Base-by-base conservation (phyloP, 2,888 invertebrate genomes). In the Eristalis intricaria region DNA sequence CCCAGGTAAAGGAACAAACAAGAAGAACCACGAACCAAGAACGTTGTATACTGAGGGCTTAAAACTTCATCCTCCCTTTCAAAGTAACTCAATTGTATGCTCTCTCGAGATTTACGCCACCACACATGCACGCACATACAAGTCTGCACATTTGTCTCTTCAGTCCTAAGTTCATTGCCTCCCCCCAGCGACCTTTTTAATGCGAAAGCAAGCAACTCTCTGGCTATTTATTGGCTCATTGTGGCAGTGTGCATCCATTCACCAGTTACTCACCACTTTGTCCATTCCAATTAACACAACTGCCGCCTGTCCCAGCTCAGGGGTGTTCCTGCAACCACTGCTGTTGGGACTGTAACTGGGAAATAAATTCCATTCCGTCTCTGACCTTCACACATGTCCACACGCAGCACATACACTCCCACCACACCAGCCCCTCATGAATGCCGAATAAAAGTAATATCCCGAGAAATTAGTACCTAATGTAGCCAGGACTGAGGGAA, bases 371-470 rank as follows among this genome's bases (percentile, higher is more conserved):
- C 61, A 19, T 70, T 56, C 19, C 61, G 61, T 68, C 63, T 65
- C 26, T 78, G 85, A 86, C 85, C 86, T 86, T 78, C 74, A 82
- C 35, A 61, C 69, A 32, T 40, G 71, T 50, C 40, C 63, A 38
- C 63, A 63, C 15, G 32, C 32, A 32, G 32, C 8, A 10, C 56
- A 73, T 19, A 50, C 50, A 19, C 43, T 19, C n/a, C 50, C 32
- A 23, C 22, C 75, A 26, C 50, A 35, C 22, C 50, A 56, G 50
- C 66, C 85, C 64, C 82, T 58, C 56, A 32, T 78, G 74, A 73
- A 74, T 50, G 78, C 78, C 78, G 74, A 86, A 87, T 87, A 87
- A 87, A 87, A 87, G 73, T 87, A 87, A 87, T 84, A 80, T 87
- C 58, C 75, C 61, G 75, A 84, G 84, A 77, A 87, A 87, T 87